A percentile compares a stretch with the other conserved stretches of the same genome.
These are phyloP conservation scores for Aselliscus stoliczkanus DNA, from an alignment of 2,797 vertebrate species.

Conservation along the genomic window DNA sequence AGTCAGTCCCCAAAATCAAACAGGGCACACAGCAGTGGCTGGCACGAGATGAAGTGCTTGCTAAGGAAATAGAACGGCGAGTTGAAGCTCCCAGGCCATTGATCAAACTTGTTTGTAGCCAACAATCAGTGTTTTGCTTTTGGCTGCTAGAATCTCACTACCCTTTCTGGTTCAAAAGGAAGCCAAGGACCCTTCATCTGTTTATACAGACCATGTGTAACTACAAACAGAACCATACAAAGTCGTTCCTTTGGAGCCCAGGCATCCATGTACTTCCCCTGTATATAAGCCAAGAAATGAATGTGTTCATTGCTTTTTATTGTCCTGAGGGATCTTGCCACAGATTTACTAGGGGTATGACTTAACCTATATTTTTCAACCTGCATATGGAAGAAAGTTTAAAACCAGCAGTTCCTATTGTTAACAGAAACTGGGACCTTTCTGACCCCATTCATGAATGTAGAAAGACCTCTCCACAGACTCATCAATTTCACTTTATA, in stretches of 20 bases:
- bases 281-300: not conserved
- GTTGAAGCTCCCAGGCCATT: conserved; percentile 63
- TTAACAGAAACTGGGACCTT: conserved; percentile 6
- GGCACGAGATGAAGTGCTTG: conserved; percentile 61
- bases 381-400: not conserved
- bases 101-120: conserved; percentile 71
- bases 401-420: not conserved
- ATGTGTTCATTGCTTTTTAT: conserved; percentile 23
- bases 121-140: conserved; percentile 71
- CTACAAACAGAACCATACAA: conserved; percentile 65
- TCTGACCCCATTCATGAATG: not conserved
- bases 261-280: not conserved
- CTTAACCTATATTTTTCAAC: conserved; percentile 36
- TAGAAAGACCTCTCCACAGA: conserved; percentile 34
- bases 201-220: conserved; percentile 66
- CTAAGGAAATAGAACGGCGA: conserved; percentile 63
- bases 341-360: conserved; percentile 36
- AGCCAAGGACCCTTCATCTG: conserved; percentile 68
- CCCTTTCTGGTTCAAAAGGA: conserved; percentile 53
- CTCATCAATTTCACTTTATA: conserved; percentile 48
- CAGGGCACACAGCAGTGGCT: conserved; percentile 54
- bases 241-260: conserved; percentile 8
- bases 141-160: conserved; percentile 61
- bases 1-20: conserved; percentile 59
- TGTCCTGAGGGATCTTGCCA: conserved; percentile 32